Base-by-base conservation (phyloP, 2,797 vertebrate species). In the Takifugu rubripes region DNA sequence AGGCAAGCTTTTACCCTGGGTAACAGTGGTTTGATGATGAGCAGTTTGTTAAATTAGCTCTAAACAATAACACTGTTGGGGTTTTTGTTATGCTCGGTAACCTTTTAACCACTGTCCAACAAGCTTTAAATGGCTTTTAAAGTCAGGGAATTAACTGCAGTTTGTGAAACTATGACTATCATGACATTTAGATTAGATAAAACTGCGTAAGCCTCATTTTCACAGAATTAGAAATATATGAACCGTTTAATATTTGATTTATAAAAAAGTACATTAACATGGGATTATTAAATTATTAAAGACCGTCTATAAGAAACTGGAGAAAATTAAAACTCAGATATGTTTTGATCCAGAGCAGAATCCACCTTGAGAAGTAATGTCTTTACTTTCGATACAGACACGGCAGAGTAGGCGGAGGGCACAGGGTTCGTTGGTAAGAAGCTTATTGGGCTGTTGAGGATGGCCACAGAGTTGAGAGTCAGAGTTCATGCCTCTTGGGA, bases 401-500 rank as follows among this genome's bases (percentile, higher is more conserved):
- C 52, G 44, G 17, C 44, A 21, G 52, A 65, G 70, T 55, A 46
- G 44, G 40, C 43, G 21, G 54, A 66, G 68, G 52, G 70, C 66
- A 43, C 49, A 8, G 42, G 60, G 62, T 70, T 84, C 81, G 87
- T 85, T 84, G 79, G 77, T 84, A 57, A 61, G 81, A 83, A 82
- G 79, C 87, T 87, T 80, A 84, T 74, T 68, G 66, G 71, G 72
- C 70, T 83, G 78, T 70, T 68, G 49, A 59, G 53, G 49, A 67
- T 70, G 70, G 60, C 60, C 46, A 57, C 61, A 83, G 81, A 80
- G 84, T 76, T 75, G 69, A 59, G 42, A 66, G 53, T 33, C 31
- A 64, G 61, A 60, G 72, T 25, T 9, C 64, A 57, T 54, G 61
- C 78, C 79, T 86, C 76, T 78, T 68, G 66, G 57, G 54, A 52